Base-by-base conservation (phyloP, 37 sponge, comb jelly and placozoan genomes). In the Geodia barretti region DNA sequence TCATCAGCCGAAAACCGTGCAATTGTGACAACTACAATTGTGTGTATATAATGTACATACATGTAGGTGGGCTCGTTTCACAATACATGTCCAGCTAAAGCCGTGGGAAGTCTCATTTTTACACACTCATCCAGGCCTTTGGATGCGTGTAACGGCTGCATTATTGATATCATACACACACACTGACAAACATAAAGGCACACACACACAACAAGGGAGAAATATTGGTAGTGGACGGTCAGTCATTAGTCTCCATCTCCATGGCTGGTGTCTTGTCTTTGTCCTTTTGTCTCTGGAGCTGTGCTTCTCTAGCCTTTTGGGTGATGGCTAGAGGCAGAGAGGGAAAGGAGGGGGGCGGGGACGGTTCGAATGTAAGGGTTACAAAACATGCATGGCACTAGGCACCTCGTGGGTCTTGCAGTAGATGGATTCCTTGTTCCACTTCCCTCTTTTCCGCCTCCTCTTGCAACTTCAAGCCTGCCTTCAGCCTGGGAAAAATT, bases 371-470 rank as follows among this genome's bases (percentile, higher is more conserved):
- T n/a, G n/a, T n/a, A n/a, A n/a, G n/a, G n/a, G n/a, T n/a, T n/a
- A n/a, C n/a, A n/a, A n/a, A n/a, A n/a, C n/a, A n/a, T n/a, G n/a
- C n/a, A n/a, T n/a, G n/a, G n/a, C n/a, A n/a, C n/a, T n/a, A n/a
- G n/a, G n/a, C 63, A 85, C 90, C 87, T 64, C 82, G 64, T 62
- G 90, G 90, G 37, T 91, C 92, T 69, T 91, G 87, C 68, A 98
- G 70, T 19, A 98, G 83, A 61, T 98, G 94, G 42, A 95, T 87
- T 71, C 94, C 81, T 61, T 92, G 74, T 72, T 96, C 86, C 2
- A 98, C 94, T 54, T 96, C 99, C 60, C 85, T 87, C 79, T 91
- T 87, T 32, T 95, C 92, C 17, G 94, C 85, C 47, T 95, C 92
- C 71, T 89, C 74, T 11, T 87, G 84, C 70, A 98, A 63, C 83